Evolutionary conservation across 2,888 invertebrate genomes (phyloP).

Genomic region (Caenorhabditis virilis): DNA sequence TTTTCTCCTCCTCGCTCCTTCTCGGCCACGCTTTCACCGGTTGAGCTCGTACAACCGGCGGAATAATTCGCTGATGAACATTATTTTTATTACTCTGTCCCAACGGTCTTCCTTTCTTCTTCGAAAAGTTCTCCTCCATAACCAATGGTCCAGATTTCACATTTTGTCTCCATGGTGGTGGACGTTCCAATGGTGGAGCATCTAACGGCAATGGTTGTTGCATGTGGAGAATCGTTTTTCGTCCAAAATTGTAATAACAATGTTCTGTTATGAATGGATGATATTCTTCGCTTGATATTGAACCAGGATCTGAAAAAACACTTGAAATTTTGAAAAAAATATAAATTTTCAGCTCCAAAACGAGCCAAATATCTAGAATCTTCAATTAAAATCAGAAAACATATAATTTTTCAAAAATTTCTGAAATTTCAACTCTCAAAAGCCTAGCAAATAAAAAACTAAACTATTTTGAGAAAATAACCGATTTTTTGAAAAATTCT

Average conservation of each 20-base stretch:
- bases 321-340: background rate
- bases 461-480: background rate
- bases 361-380: background rate
- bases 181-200: no score
- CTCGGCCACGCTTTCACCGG: conserved; percentile 5
- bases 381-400: no score
- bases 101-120: background rate
- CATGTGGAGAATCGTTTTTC: conserved; percentile 7
- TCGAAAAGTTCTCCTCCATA: background rate
- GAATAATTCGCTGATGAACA: no score
- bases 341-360: background rate
- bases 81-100: no score
- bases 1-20: conserved; percentile 17
- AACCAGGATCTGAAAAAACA: conserved; percentile 1
- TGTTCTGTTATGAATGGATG: conserved; percentile 31
- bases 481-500: no score
- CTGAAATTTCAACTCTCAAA: background rate
- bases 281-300: conserved; percentile 14
- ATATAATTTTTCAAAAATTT: background rate
- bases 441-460: background rate
- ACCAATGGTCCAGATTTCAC: no score
- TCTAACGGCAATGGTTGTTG: conserved; percentile 10
- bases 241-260: conserved; percentile 20
- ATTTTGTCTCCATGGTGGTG: no score
- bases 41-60: background rate